Base-by-base conservation (phyloP, 2,113 vertebrate species). In the Rhinopomastus cyanomelas region DNA sequence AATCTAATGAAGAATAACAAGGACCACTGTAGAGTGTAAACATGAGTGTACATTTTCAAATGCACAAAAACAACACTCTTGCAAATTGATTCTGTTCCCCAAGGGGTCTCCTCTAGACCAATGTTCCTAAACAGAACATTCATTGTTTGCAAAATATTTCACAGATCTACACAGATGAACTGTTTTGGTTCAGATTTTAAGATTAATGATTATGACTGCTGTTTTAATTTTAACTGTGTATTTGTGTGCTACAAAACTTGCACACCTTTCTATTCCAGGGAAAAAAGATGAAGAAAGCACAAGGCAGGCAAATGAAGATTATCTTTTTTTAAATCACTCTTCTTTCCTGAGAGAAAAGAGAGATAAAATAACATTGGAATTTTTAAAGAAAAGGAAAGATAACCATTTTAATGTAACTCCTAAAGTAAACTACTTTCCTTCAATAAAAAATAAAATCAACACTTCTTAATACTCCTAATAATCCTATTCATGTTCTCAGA, bases 381-480 rank as follows among this genome's bases (percentile, higher is more conserved):
- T 80, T 91, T 88, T 88, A 52, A 79, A 67, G 51, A 42, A 76
- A 74, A 62, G 2, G 9, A 57, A 59, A 67, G 4, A 77, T 87
- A 69, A 36, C 4, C 2, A 44, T 93, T 88, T 91, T 73, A 87
- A 67, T 62, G 8, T 67, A 81, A 71, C n/a, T 84, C 56, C 4
- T 49, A 77, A 89, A 87, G 27, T 61, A 59, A 92, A 71, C 29
- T 46, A 30, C 8, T 62, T 51, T 37, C 27, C 46, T 37, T 32
- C 7, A 5, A 19, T 36, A 61, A 42, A 46, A 25, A 42, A 27
- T 12, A 64, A 44, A 16, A 16, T 9, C 1, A 30, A 16, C 34
- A 78, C 12, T 60, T 92, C 51, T 79, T 91, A 92, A 89, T 92
- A 84, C 46, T 86, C 36, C 13, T 92, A 93, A 95, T 93, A 94